Base-by-base conservation (phyloP, 1,140 invertebrate genomes). In the Hyles vespertilio region DNA sequence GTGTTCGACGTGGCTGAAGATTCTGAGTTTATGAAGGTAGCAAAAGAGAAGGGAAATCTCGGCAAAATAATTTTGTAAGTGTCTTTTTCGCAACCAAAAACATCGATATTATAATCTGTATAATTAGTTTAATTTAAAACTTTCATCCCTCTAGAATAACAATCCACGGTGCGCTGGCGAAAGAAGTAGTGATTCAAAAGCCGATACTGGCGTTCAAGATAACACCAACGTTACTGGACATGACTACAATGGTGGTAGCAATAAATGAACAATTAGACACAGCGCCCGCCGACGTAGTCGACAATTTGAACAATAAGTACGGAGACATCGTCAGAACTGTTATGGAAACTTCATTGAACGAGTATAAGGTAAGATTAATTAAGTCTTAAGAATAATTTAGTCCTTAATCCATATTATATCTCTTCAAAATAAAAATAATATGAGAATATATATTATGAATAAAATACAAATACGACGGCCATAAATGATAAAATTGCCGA, bases 41-140 rank as follows among this genome's bases (percentile, higher is more conserved):
- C 80, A 9, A 72, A 59, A 49, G 67, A 72, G 10, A 84, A 82
- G 53, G 60, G 51, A 32, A 53, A 77, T 43, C 62, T 84, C 40
- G 78, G 73, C 7, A 86, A 86, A 55, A 74, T 83, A 52, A 80
- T 88, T 50, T 71, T 90, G 89, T 90, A 75, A 83, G 85, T 82
- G 47, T 54, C 11, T 51, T 5, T 40, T 40, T 40, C 8, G 22
- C 0, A 22, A 22, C 1, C 22, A 22, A 22, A 22, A 0, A 22
- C 22, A 0, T 22, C 22, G 22, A 22, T 22, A 22, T 22, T 40
- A 40, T 8, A 40, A 40, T 5, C 36, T 40, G 8, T 40, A 5
- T 36, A 5, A 40, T 5, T 8, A 8, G 9, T 51, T 61, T 51
- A 63, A n/a, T 12, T 47, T 46, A 7, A 2, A 34, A 50, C 32